Percentiles rank a stretch among this genome's conserved stretches.
Conservation (phyloP, 2,797 vertebrate species). For the Sciaenops ocellatus region DNA sequence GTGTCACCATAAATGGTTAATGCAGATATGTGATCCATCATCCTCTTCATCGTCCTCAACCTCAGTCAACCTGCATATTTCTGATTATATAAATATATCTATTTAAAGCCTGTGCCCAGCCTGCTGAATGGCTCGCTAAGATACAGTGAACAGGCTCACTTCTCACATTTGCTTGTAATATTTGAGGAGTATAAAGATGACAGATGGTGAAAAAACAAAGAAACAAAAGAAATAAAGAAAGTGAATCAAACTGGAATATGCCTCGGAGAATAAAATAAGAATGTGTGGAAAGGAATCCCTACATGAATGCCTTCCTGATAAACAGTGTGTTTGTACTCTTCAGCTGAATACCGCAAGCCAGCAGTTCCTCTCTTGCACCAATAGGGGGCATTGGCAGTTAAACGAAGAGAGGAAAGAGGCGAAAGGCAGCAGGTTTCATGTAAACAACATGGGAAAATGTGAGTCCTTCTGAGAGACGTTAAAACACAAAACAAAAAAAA, state of each 20-base stretch:
- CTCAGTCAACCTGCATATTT: constrained; percentile 11
- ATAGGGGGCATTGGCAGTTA: constrained; percentile 44
- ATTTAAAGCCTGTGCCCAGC: constrained; percentile 23
- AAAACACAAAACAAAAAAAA: constrained; percentile 4
- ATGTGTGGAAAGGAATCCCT: constrained; percentile 1
- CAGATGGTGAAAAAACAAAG: background rate
- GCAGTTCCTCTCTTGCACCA: constrained; percentile 42
- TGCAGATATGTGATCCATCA: background rate
- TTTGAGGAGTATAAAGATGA: constrained; percentile 18
- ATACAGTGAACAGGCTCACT: constrained; percentile 21
- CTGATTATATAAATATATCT: constrained; percentile 24
- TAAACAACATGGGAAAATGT: constrained; percentile 54
- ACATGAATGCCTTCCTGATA: constrained; percentile 6
- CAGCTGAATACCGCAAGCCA: background rate
- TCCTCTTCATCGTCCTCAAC: constrained; percentile 10
- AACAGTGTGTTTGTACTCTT: background rate
- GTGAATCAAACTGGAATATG: constrained; percentile 18
- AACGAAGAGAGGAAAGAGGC: background rate
- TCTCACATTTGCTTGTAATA: constrained; percentile 49
- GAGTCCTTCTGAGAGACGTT: constrained; percentile 6
- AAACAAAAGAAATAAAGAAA: background rate
- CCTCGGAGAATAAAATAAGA: constrained; percentile 21
- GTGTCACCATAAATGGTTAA: background rate
- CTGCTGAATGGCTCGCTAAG: constrained; percentile 18
- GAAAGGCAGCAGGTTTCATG: constrained; percentile 61